phyloP scores from a whole-genome alignment of 2,113 vertebrate species.

The Ranitomeya imitator region DNA sequence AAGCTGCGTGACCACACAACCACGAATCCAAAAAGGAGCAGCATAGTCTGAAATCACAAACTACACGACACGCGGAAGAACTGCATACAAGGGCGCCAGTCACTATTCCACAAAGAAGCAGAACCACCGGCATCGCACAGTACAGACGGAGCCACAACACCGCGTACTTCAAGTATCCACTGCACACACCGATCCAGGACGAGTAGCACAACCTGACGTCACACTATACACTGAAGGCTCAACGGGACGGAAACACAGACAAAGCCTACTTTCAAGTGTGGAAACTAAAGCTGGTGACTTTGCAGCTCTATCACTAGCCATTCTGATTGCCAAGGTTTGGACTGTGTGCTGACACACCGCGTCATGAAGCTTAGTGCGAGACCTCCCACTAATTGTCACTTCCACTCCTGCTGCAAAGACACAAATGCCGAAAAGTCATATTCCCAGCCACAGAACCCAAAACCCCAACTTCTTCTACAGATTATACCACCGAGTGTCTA shows the following conservation, averaged over 20 bases:
- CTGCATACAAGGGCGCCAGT: constrained; percentile 11
- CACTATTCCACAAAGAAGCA: constrained; percentile 34
- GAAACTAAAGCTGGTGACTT: constrained; percentile 11
- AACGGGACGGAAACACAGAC: not conserved
- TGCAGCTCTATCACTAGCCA: not conserved
- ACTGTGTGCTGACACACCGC: not conserved
- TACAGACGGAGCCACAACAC: constrained; percentile 17
- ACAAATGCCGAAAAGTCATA: not conserved
- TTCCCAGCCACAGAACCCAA: constrained; percentile 1
- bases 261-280: not conserved
- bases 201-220: not conserved
- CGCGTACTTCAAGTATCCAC: constrained; percentile 23
- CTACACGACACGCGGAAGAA: not conserved
- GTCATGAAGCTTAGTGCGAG: not conserved
- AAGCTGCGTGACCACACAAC: constrained; percentile 4
- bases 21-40: not conserved
- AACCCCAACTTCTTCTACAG: not conserved
- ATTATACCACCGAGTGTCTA: not conserved
- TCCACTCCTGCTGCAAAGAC: not conserved
- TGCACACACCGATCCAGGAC: constrained; percentile 16
- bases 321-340: not conserved
- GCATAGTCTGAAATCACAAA: constrained; percentile 12
- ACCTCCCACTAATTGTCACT: constrained; percentile 9
- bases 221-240: constrained; percentile 27
- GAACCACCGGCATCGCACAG: not conserved